Evolutionary conservation across 2,888 invertebrate genomes (phyloP).

Genomic region (Stenolophus ochropezus): DNA sequence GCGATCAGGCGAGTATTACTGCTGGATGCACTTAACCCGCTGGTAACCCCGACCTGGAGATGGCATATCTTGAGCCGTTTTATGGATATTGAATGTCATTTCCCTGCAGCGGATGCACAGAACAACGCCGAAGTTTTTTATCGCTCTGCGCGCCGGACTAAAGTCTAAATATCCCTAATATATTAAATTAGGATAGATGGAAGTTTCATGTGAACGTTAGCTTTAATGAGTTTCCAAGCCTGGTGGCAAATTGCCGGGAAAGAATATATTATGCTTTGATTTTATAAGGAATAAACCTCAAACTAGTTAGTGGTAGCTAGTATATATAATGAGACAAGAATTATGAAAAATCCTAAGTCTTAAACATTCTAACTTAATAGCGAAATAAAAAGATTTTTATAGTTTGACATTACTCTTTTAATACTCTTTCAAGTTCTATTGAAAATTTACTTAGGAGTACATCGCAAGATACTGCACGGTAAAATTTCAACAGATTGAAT

Average conservation of each 20-base stretch:
- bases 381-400: too few relatives aligned
- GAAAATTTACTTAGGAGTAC: too few relatives aligned
- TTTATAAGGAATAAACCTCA: background rate
- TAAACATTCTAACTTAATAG: too few relatives aligned
- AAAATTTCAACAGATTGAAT: too few relatives aligned
- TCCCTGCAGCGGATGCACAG: constrained; percentile 41
- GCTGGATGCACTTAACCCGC: constrained; percentile 47
- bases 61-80: constrained; percentile 21
- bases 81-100: constrained; percentile 54
- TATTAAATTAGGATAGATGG: constrained; percentile 35
- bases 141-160: constrained; percentile 10
- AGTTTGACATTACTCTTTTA: too few relatives aligned
- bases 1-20: constrained; percentile 29
- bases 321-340: too few relatives aligned
- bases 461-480: too few relatives aligned
- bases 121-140: constrained; percentile 22
- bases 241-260: constrained; percentile 1
- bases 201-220: constrained; percentile 25
- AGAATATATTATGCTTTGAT: constrained; percentile 3
- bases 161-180: constrained; percentile 23
- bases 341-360: too few relatives aligned
- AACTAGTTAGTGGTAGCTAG: background rate
- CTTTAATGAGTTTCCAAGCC: constrained; percentile 19
- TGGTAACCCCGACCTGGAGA: constrained; percentile 13
- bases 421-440: too few relatives aligned